phyloP scores from a whole-genome alignment of 2,797 vertebrate genomes.

The Diplodus sargus region DNA sequence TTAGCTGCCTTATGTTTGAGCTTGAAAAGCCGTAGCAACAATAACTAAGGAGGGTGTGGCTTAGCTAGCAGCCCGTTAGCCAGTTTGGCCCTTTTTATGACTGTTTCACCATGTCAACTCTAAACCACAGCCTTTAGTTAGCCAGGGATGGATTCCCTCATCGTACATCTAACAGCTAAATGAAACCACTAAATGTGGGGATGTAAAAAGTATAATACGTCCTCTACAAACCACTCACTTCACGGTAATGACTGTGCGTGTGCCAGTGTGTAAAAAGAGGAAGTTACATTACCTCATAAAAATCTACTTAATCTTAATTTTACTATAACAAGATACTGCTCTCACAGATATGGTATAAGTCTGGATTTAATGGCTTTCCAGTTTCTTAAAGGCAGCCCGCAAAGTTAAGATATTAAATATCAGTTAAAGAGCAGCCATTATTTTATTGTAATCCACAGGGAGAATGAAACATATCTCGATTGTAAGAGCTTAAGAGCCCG shows the following conservation, averaged over 20 bases:
- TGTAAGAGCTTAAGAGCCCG: constrained; percentile 19
- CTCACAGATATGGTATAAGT: background rate
- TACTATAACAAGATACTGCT: constrained; percentile 30
- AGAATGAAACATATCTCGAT: constrained; percentile 39
- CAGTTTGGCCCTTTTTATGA: constrained; percentile 19
- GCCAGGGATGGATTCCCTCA: constrained; percentile 25
- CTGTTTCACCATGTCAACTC: constrained; percentile 26
- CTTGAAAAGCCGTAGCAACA: background rate
- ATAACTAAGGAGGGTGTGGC: background rate
- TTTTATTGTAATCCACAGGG: constrained; percentile 35
- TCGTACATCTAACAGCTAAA: constrained; percentile 41
- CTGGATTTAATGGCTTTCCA: constrained; percentile 9
- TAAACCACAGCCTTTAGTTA: constrained; percentile 17
- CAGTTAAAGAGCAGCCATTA: constrained; percentile 28
- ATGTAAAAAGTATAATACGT: constrained; percentile 32
- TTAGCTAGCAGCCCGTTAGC: background rate
- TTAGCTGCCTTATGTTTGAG: background rate
- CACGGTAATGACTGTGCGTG: constrained; percentile 22
- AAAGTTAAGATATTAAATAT: constrained; percentile 50
- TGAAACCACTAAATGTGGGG: constrained; percentile 31
- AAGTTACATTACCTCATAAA: constrained; percentile 39
- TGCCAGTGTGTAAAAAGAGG: constrained; percentile 27
- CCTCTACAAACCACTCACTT: constrained; percentile 27
- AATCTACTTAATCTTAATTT: constrained; percentile 45
- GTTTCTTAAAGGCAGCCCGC: constrained; percentile 19